Evolutionary conservation across 2,797 vertebrate genomes (phyloP).

Genomic region (Ptychadena robeensis): DNA sequence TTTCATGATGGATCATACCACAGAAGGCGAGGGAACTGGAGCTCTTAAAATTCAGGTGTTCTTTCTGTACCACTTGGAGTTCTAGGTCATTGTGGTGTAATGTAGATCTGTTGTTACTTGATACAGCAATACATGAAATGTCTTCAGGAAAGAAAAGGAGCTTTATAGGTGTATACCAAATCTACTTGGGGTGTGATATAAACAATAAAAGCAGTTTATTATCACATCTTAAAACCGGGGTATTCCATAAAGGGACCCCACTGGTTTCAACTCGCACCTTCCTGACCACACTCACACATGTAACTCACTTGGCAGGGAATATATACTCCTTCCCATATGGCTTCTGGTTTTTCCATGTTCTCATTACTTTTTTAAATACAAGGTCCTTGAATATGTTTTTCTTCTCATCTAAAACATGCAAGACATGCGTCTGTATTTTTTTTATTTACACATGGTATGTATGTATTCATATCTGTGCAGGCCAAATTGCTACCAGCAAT

Average conservation of each 20-base stretch:
- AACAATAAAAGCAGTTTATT: slow-evolving; percentile 42
- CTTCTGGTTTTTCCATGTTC: slow-evolving; percentile 22
- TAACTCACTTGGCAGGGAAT: slow-evolving; percentile 11
- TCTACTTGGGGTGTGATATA: slow-evolving; percentile 28
- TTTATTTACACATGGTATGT: not conserved
- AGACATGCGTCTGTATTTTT: not conserved
- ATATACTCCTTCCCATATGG: slow-evolving; percentile 18
- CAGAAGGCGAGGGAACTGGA: not conserved
- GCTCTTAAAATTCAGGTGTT: not conserved
- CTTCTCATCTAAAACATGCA: not conserved
- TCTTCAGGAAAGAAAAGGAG: slow-evolving; percentile 9
- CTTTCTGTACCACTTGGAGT: not conserved
- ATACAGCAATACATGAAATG: slow-evolving; percentile 11
- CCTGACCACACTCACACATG: slow-evolving; percentile 29
- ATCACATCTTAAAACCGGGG: slow-evolving; percentile 44
- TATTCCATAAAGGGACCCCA: slow-evolving; percentile 42
- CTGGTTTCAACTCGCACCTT: slow-evolving; percentile 38
- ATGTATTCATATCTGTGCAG: not conserved
- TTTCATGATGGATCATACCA: not conserved
- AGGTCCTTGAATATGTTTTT: not conserved
- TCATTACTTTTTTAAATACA: slow-evolving; percentile 18
- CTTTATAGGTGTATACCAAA: slow-evolving; percentile 24
- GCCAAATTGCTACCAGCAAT: not conserved
- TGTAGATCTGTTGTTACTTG: slow-evolving; percentile 15
- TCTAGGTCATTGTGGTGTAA: not conserved